These are phyloP conservation scores for Spodoptera littoralis DNA, from an alignment of 2,888 invertebrate genomes.

Conservation along the genomic window DNA sequence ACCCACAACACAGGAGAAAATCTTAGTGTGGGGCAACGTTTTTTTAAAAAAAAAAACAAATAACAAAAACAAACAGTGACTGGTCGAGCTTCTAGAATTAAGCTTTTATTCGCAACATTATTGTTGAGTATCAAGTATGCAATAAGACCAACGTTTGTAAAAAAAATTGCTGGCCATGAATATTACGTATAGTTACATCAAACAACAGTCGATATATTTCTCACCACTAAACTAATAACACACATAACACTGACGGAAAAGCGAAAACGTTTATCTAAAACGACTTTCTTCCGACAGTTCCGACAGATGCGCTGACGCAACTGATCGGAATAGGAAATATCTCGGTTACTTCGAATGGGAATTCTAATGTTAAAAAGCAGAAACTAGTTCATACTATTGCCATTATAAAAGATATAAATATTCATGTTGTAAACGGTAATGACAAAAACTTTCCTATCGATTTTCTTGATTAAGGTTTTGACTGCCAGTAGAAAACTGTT, in stretches of 20 bases:
- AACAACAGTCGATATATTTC: slow-evolving; percentile 10
- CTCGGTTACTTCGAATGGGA: slow-evolving; percentile 46
- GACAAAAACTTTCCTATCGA: background rate
- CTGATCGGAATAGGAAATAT: slow-evolving; percentile 55
- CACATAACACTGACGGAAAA: slow-evolving; percentile 57
- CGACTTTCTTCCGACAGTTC: slow-evolving; percentile 67
- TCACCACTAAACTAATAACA: slow-evolving; percentile 46
- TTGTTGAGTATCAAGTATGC: too few species aligned
- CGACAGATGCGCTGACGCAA: slow-evolving; percentile 63
- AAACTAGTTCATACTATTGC: slow-evolving; percentile 54
- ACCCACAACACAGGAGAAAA: too few species aligned
- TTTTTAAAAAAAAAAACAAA: too few species aligned
- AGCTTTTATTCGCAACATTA: too few species aligned
- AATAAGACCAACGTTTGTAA: too few species aligned
- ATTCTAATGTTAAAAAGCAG: slow-evolving; percentile 58
- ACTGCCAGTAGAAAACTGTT: background rate
- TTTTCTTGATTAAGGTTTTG: background rate
- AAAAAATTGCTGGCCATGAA: too few species aligned
- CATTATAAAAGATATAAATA: slow-evolving; percentile 52
- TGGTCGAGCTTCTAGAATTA: too few species aligned
- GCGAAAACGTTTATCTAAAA: slow-evolving; percentile 63
- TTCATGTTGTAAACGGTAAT: slow-evolving; percentile 41
- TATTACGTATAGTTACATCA: too few species aligned
- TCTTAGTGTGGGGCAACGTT: too few species aligned
- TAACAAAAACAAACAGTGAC: too few species aligned